Percentiles rank a stretch among this genome's conserved stretches.
phyloP scores from a whole-genome alignment of 2,113 vertebrate species.

The Zosterops borbonicus region DNA sequence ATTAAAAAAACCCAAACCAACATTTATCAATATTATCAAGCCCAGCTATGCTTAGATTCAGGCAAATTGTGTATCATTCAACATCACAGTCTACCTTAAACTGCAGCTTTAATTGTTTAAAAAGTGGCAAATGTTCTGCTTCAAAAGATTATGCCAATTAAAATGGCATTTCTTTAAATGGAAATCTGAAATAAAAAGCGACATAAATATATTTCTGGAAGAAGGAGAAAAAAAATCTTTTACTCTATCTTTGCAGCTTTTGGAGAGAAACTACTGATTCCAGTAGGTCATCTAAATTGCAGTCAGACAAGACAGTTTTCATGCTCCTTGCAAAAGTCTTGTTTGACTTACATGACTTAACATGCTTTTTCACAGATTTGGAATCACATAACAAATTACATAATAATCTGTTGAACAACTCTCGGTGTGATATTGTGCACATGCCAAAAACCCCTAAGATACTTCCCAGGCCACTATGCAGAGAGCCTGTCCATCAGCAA shows the following conservation, averaged over 20 bases:
- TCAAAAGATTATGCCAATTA: too few species aligned
- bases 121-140: too few species aligned
- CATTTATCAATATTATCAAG: background rate
- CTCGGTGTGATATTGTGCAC: background rate
- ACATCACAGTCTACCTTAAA: background rate
- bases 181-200: too few species aligned
- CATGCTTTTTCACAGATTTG: background rate
- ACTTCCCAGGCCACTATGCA: background rate
- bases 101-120: background rate
- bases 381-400: background rate
- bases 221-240: too few species aligned
- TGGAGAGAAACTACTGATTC: background rate
- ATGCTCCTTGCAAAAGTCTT: background rate
- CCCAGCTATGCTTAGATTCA: constrained; percentile 7
- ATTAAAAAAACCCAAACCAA: background rate
- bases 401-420: background rate
- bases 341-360: background rate
- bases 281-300: background rate
- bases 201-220: too few species aligned
- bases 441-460: background rate
- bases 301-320: background rate
- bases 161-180: too few species aligned
- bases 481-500: background rate
- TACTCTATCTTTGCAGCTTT: background rate
- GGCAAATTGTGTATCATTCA: background rate